Conservation (phyloP, 2,797 vertebrate species). For the Ctenopoma kingsleyae region DNA sequence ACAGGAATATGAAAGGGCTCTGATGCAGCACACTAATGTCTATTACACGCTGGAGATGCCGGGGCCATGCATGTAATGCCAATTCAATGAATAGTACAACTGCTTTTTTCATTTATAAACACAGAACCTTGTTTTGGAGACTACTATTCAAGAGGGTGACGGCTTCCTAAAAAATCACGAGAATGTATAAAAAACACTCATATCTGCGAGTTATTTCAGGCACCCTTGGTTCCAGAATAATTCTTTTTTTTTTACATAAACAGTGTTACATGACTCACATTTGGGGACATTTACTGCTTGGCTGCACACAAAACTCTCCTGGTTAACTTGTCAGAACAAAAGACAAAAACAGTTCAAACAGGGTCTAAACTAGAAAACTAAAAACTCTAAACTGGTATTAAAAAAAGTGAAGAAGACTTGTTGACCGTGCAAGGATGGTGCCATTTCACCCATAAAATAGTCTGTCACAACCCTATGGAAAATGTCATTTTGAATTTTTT, state of each 20-base stretch:
- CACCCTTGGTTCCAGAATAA: not conserved
- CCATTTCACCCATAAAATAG: too few relatives aligned
- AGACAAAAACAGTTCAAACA: not conserved
- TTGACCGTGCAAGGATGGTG: too few relatives aligned
- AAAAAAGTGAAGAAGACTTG: not conserved
- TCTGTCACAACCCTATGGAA: not conserved
- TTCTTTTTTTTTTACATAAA: not conserved
- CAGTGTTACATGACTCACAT: not conserved
- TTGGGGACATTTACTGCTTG: not conserved
- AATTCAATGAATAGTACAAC: conserved; percentile 30
- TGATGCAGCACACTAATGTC: conserved; percentile 52
- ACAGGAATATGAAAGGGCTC: conserved; percentile 50
- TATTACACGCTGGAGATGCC: conserved; percentile 49
- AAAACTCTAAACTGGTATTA: not conserved
- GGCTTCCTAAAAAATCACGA: not conserved
- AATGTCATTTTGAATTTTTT: not conserved
- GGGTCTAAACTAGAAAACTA: too few relatives aligned
- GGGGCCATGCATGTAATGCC: conserved; percentile 27
- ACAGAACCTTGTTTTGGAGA: conserved; percentile 5
- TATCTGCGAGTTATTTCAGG: not conserved
- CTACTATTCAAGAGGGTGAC: not conserved
- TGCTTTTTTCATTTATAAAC: conserved; percentile 3
- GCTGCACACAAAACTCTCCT: not conserved
- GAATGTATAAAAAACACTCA: too few relatives aligned
- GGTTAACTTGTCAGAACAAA: not conserved